phyloP scores from a whole-genome alignment of 2,113 vertebrate genomes.

The Tachycineta bicolor region DNA sequence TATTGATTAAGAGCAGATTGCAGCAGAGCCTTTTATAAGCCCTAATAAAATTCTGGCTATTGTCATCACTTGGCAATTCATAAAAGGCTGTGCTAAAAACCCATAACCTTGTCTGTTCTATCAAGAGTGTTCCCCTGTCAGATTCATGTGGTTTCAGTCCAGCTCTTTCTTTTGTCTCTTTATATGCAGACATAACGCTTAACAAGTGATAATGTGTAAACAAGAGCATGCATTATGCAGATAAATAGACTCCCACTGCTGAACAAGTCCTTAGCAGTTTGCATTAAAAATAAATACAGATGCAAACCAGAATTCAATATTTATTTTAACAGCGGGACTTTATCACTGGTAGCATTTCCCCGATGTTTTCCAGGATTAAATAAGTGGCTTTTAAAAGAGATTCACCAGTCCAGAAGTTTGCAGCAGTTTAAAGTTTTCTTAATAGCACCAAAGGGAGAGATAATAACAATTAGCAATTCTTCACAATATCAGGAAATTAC shows the following conservation, averaged over 20 bases:
- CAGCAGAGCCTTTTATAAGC: not conserved
- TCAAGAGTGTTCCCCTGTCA: not conserved
- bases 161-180: conserved; percentile 45
- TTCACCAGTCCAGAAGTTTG: conserved; percentile 43
- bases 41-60: conserved; percentile 22
- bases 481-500: conserved; percentile 44
- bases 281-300: conserved; percentile 65
- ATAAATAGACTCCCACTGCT: conserved; percentile 69
- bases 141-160: not conserved
- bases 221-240: conserved; percentile 50
- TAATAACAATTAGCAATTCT: conserved; percentile 35
- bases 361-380: conserved; percentile 50
- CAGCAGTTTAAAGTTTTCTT: conserved; percentile 43
- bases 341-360: conserved; percentile 62
- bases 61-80: conserved; percentile 34
- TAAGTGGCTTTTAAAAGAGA: conserved; percentile 59
- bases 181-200: conserved; percentile 20
- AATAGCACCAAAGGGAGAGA: not conserved
- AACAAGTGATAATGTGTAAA: conserved; percentile 65
- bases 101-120: conserved; percentile 5
- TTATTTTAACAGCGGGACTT: conserved; percentile 70
- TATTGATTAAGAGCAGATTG: conserved; percentile 34
- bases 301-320: conserved; percentile 45
- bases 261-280: conserved; percentile 50
- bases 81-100: conserved; percentile 30